Evolutionary conservation across 2,888 invertebrate genomes (phyloP), one percentile per base, ranked within the genome.

Genomic region (Sicus ferrugineus): DNA sequence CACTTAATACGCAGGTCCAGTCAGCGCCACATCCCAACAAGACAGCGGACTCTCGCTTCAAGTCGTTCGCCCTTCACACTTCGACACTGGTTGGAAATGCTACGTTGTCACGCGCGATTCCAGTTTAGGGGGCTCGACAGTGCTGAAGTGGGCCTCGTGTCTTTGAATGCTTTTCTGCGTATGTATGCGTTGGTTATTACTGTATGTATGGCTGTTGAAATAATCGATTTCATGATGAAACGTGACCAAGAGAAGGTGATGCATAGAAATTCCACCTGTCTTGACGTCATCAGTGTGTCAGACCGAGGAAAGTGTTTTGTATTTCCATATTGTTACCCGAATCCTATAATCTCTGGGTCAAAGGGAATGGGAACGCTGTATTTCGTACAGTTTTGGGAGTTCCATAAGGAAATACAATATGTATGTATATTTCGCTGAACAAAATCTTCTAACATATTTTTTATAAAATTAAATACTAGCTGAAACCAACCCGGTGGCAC

Each of bases 41-140:
- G 7, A 19, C 42, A 9, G 2, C 4, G 11, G 9, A 16, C 3
- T 16, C 21, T 54, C 34, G 34, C 38, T 26, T 1, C 7, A 54
- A 54, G 19, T 46, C 26, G 26, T 46, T 23, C 16, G 54, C 38
- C 54, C 65, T 23, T 26, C 34, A 50, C 26, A 19, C 16, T 34
- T 62, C 19, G 28, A 23, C 62, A 46, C 52, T 54, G 34, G n/a
- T 34, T 34, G 21, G 46, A 38, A 65, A 23, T 50, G 23, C 14
- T 56, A 23, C 42, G 34, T 56, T 48, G 48, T 19, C 48, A 23
- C 48, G 21, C 19, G n/a, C 11, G 68, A 67, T 68, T 72, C 72
- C 67, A 69, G 72, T 72, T 72, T 69, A 72, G 69, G 72, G 72
- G 72, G 72, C 72, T 72, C 72, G 72, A 11, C 69, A 67, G 34